Evolutionary conservation across 2,113 vertebrate species (phyloP), one percentile per base, ranked within the genome.

Genomic region (Datnioides undecimradiatus): DNA sequence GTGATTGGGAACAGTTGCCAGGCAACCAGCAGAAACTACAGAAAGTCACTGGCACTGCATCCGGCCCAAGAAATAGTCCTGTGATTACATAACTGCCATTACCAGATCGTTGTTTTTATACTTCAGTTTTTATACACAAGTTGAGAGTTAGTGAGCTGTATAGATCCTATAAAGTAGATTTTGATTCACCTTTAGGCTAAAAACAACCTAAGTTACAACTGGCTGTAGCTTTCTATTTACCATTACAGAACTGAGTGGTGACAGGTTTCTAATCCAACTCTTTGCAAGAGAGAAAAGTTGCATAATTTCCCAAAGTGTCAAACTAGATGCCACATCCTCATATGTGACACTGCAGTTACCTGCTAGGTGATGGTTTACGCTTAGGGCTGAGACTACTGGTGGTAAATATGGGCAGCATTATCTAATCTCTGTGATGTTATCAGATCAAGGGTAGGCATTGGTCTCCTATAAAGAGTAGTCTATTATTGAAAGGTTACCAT

Each of bases 401-500:
- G 27, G 2, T 54, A 54, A 54, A 29, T 29, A 29, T 19, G n/a
- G 46, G n/a, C 52, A 16, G 38, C 48, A 23, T 68, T 31, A 17
- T 62, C 8, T 17, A 23, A 74, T 8, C 36, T 9, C 12, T 31
- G 33, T 29, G 43, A 5, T 6, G 13, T 46, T 40, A 46, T 45
- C 33, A 73, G 66, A 79, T 67, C 62, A 41, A n/a, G 66, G 54
- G 29, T 13, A 58, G 23, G 19, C 29, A 76, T 64, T 41, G 36
- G 33, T 67, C 75, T 59, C 21, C 31, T 34, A 9, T 6, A 2
- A 43, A 17, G 17, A 48, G 41, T 4, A 38, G 29, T 52, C 11
- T 10, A 10, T 40, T 67, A 46, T 31, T 23, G 58, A 74, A 43
- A 34, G 14, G 76, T 72, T 66, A 36, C 84, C 67, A 78, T 73